Evolutionary conservation across 2,113 vertebrate species (phyloP), one percentile per base, ranked within the genome.

Genomic region (Neotoma lepida): DNA sequence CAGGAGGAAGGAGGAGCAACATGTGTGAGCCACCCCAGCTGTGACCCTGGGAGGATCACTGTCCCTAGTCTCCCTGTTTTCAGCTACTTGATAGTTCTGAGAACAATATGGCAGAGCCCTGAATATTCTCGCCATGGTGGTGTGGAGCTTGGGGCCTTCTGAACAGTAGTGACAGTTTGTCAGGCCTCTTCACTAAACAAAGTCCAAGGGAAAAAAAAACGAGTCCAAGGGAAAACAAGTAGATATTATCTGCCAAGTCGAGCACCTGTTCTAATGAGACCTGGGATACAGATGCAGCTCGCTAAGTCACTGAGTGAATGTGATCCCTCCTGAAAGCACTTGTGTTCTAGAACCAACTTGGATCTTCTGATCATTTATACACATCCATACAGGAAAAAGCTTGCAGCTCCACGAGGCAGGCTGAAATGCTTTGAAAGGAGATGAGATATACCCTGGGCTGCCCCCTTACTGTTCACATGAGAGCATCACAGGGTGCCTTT

Each of bases 201-300:
- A 61, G 39, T 2, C 46, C 41, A 66, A 54, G 18, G 81, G 46
- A 46, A 5, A 63, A 63, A 33, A 78, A 81, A 39, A 70, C 0
- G 9, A 85, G 56, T 51, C 10, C 51, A 39, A 24, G 33, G 26
- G 33, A 73, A 73, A 54, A n/a, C 39, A 41, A 49, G 5, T 14
- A 64, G 2, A 5, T 3, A 2, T 73, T 28, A 35, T n/a, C 22
- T 76, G 85, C 66, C 78, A 54, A 76, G 73, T 49, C 2, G 17
- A 71, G 86, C 20, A 51, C 12, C 33, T 71, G n/a, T 82, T 41
- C n/a, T 13, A 81, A 61, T 9, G 77, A 58, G 17, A 41, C 1
- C 9, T 4, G 24, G 86, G 39, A 30, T 14, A 7, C 1, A 1
- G 61, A 9, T 1, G 39, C 9, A 20, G 0, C 9, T 33, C 0